These are phyloP conservation scores for Nycteola revayana DNA, from an alignment of 2,888 invertebrate species.

Conservation along the genomic window DNA sequence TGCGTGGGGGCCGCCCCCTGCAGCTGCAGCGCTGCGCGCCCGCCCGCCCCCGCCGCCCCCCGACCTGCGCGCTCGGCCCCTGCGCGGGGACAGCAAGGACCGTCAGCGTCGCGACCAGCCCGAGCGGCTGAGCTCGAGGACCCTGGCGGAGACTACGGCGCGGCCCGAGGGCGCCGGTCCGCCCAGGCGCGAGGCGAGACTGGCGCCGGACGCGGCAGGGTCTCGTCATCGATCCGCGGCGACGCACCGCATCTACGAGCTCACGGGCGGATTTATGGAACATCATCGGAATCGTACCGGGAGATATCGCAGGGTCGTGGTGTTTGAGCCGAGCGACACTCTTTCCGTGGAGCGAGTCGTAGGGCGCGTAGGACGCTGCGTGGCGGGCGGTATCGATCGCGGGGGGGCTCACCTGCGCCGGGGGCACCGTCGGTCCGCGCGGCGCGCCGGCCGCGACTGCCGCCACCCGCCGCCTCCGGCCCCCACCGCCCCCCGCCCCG, in stretches of 20 bases:
- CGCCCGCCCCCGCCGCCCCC: slow-evolving; percentile 2
- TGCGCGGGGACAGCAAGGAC: slow-evolving; percentile 11
- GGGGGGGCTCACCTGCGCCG: not conserved
- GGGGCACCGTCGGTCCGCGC: slow-evolving; percentile 50
- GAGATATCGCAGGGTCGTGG: too few species aligned
- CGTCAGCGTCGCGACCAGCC: slow-evolving; percentile 5
- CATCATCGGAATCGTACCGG: too few species aligned
- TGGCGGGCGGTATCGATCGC: slow-evolving; percentile 14
- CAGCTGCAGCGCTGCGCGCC: slow-evolving; percentile 18
- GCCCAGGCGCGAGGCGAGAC: slow-evolving; percentile 2
- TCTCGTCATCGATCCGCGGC: slow-evolving; percentile 16
- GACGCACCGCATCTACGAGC: slow-evolving; percentile 7
- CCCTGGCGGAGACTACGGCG: slow-evolving; percentile 5
- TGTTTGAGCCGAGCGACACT: too few species aligned
- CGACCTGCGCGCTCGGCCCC: slow-evolving; percentile 7
- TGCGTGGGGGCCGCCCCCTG: slow-evolving; percentile 18
- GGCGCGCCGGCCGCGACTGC: slow-evolving; percentile 64
- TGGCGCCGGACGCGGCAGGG: slow-evolving; percentile 12
- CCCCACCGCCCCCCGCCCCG: slow-evolving; percentile 33
- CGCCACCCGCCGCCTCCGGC: slow-evolving; percentile 59
- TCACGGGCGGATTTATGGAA: too few species aligned
- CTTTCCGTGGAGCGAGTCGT: too few species aligned
- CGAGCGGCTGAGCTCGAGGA: not conserved
- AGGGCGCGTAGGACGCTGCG: slow-evolving; percentile 7
- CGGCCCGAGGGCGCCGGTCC: slow-evolving; percentile 1